Evolutionary conservation across 2,797 vertebrate genomes (phyloP).

Genomic region (Sebastes goodei): DNA sequence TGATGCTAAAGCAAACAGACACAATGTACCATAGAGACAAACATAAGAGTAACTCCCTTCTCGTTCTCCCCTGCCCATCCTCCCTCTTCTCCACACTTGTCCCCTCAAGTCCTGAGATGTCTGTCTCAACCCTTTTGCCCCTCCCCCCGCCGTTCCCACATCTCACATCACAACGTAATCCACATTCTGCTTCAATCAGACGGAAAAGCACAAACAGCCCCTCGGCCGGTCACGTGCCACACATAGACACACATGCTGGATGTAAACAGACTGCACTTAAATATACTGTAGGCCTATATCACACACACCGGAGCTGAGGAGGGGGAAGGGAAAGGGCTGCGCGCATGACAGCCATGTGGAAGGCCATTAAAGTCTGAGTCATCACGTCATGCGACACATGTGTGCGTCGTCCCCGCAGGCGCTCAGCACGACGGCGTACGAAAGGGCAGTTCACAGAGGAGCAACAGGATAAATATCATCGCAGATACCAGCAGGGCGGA

Average conservation of each 20-base stretch:
- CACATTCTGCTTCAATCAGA: slow-evolving; percentile 57
- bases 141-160: neutral
- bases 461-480: slow-evolving; percentile 54
- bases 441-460: slow-evolving; percentile 55
- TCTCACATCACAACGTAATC: slow-evolving; percentile 52
- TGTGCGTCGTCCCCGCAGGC: slow-evolving; percentile 56
- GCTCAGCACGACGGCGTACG: slow-evolving; percentile 37
- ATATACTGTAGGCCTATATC: slow-evolving; percentile 19
- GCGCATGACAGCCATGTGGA: slow-evolving; percentile 64
- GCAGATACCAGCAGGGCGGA: slow-evolving; percentile 40
- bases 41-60: neutral
- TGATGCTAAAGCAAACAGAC: slow-evolving; percentile 45
- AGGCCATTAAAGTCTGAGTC: slow-evolving; percentile 70
- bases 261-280: slow-evolving; percentile 33
- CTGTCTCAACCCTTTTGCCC: slow-evolving; percentile 31
- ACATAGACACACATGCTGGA: slow-evolving; percentile 44
- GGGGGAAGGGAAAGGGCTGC: slow-evolving; percentile 7
- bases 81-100: neutral
- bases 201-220: slow-evolving; percentile 59
- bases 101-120: slow-evolving; percentile 35
- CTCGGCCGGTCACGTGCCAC: slow-evolving; percentile 28
- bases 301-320: slow-evolving; percentile 3
- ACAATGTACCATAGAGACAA: slow-evolving; percentile 26
- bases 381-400: slow-evolving; percentile 63
- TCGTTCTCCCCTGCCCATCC: neutral